Evolutionary conservation across 2,113 vertebrate species (phyloP), one percentile per base, ranked within the genome.

Genomic region (Hippolais icterina): DNA sequence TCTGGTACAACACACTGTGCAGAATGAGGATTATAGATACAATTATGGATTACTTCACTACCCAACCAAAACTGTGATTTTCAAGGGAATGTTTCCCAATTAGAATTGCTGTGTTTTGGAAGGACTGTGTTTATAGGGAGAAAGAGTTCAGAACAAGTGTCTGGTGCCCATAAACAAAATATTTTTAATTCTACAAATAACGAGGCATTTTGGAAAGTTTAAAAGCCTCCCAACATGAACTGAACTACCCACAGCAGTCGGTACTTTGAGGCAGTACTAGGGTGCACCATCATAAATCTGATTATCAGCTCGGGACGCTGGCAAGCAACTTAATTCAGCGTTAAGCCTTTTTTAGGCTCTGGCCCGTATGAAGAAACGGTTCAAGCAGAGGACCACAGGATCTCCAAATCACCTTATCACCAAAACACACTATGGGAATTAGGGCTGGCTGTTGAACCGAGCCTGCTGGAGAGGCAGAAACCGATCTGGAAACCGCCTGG

Each of bases 171-270:
- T 2, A 25, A 5, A 9, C 14, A 65, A 84, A 69, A 9, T 29
- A 57, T 25, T 84, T 71, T 49, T 3, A 71, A 21, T 17, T 68
- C 80, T 87, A n/a, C 69, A 65, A 64, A 31, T 28, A 92, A 19
- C 3, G 8, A 84, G 25, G n/a, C 31, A 12, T 44, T 84, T 35
- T 8, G 42, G 28, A 60, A 71, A 70, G 39, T 33, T 64, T 33
- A 4, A 15, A 27, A 44, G 61, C 7, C 77, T 11, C 11, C 35
- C 3, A 5, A 13, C n/a, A 11, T 0, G 24, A 54, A 5, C 0
- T 4, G 33, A 50, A 23, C 50, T 10, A 27, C 16, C 39, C 57
- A 44, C 44, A 31, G 65, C 56, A 15, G 78, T 5, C 27, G 1
- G 47, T 5, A 17, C 70, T 70, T 8, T 11, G 49, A 47, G 39